Percentiles rank a stretch among this genome's conserved stretches.
These are phyloP conservation scores for Druon quercuslanigerum DNA, from an alignment of 1,140 invertebrate species.

Conservation along the genomic window DNA sequence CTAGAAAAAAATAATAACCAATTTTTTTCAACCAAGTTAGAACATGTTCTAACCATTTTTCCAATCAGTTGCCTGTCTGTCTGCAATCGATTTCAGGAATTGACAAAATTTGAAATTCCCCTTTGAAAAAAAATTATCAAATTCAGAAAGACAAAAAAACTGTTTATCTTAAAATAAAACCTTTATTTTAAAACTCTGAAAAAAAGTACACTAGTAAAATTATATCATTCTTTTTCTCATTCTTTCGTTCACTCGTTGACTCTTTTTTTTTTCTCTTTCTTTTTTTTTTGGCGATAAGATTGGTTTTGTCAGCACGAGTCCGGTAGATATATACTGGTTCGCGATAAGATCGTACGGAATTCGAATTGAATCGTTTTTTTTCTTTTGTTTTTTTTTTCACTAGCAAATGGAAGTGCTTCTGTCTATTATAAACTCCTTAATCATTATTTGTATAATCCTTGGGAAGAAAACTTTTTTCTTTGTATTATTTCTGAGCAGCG, in stretches of 20 bases:
- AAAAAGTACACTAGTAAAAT: too few species aligned
- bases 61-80: too few species aligned
- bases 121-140: too few species aligned
- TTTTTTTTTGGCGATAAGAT: neutral
- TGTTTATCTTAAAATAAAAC: neutral
- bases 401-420: constrained; percentile 54
- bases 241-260: neutral
- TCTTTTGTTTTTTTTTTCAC: constrained; percentile 2
- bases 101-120: too few species aligned
- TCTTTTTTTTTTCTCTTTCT: neutral
- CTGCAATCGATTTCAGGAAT: too few species aligned
- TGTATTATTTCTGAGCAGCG: constrained; percentile 70
- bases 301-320: constrained; percentile 51
- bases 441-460: constrained; percentile 50
- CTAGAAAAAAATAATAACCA: too few species aligned
- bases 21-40: too few species aligned
- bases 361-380: constrained; percentile 37
- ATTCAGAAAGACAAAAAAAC: neutral
- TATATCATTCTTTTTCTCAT: too few species aligned
- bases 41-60: too few species aligned
- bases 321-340: constrained; percentile 44
- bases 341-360: constrained; percentile 42
- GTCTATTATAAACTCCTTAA: constrained; percentile 54
- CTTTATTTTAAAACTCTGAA: too few species aligned
- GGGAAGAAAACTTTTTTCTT: constrained; percentile 69